Evolutionary conservation across 2,888 invertebrate species (phyloP).

Genomic region (Pantelozetes paolii): DNA sequence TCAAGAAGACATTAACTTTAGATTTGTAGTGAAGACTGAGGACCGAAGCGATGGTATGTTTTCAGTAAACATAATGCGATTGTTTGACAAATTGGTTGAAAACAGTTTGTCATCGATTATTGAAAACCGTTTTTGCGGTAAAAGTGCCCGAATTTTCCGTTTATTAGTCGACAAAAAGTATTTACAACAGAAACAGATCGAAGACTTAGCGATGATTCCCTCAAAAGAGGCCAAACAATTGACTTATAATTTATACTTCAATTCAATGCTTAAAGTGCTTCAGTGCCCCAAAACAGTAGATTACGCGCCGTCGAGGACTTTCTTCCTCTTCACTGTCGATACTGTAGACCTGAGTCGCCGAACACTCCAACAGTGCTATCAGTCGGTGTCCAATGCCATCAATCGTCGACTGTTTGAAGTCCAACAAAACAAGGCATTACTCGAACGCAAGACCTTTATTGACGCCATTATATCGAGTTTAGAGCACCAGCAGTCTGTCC

Average conservation of each 20-base stretch:
- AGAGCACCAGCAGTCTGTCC: slow-evolving; percentile 70
- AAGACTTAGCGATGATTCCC: slow-evolving; percentile 86
- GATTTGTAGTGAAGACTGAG: slow-evolving; percentile 69
- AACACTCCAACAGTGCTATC: slow-evolving; percentile 66
- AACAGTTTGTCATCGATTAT: slow-evolving; percentile 72
- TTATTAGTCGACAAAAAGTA: slow-evolving; percentile 72
- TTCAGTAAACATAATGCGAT: slow-evolving; percentile 66
- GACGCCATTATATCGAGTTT: slow-evolving; percentile 75
- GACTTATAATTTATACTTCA: slow-evolving; percentile 65
- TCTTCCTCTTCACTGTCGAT: slow-evolving; percentile 70
- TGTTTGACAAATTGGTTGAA: slow-evolving; percentile 68
- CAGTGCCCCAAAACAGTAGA: slow-evolving; percentile 58
- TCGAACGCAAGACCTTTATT: slow-evolving; percentile 79
- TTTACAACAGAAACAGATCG: slow-evolving; percentile 86
- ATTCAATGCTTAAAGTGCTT: slow-evolving; percentile 38
- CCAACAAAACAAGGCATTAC: slow-evolving; percentile 67
- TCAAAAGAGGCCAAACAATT: slow-evolving; percentile 86
- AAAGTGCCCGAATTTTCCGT: slow-evolving; percentile 76
- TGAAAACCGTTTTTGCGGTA: slow-evolving; percentile 76
- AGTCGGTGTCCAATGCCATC: slow-evolving; percentile 66
- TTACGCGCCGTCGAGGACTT: slow-evolving; percentile 72
- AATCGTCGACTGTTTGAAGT: slow-evolving; percentile 64
- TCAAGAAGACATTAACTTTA: slow-evolving; percentile 68
- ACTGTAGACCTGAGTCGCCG: slow-evolving; percentile 62
- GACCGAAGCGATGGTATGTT: slow-evolving; percentile 80